phyloP scores from a whole-genome alignment of 2,888 invertebrate genomes.

The Diloba caeruleocephala region DNA sequence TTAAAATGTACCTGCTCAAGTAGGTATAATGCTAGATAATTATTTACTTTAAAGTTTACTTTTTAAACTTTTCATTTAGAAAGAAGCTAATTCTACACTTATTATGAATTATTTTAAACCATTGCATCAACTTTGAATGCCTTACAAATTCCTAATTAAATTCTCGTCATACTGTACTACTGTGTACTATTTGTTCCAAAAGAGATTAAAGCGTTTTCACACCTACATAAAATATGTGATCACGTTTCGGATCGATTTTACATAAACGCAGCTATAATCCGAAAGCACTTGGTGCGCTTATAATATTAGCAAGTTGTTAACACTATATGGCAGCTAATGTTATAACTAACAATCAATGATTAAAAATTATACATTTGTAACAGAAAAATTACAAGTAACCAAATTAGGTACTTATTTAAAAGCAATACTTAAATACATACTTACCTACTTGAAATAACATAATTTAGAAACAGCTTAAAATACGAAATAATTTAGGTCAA shows the following conservation, averaged over 20 bases:
- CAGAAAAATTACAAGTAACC: constrained; percentile 6
- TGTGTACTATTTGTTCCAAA: constrained; percentile 44
- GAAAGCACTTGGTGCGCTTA: constrained; percentile 64
- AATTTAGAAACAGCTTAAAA: no score
- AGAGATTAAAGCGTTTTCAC: constrained; percentile 28
- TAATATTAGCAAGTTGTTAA: constrained; percentile 51
- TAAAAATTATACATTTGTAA: constrained; percentile 29
- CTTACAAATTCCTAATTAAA: constrained; percentile 45
- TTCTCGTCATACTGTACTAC: constrained; percentile 39
- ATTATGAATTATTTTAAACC: constrained; percentile 57
- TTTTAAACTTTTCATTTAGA: constrained; percentile 58
- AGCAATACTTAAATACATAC: constrained; percentile 6
- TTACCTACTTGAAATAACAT: neutral
- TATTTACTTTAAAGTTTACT: constrained; percentile 60
- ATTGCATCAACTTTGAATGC: constrained; percentile 49
- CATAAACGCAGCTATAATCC: constrained; percentile 44
- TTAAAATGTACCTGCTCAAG: constrained; percentile 59
- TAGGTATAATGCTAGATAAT: constrained; percentile 61
- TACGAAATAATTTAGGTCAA: constrained; percentile 7
- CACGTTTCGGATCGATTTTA: constrained; percentile 41
- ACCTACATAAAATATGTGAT: constrained; percentile 21
- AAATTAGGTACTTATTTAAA: constrained; percentile 13
- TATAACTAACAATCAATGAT: constrained; percentile 54
- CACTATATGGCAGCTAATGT: constrained; percentile 57
- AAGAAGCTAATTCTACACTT: constrained; percentile 62